Percentiles rank a stretch among this genome's conserved stretches.
Conservation (phyloP, 2,888 invertebrate genomes). For the Blera fallax region DNA sequence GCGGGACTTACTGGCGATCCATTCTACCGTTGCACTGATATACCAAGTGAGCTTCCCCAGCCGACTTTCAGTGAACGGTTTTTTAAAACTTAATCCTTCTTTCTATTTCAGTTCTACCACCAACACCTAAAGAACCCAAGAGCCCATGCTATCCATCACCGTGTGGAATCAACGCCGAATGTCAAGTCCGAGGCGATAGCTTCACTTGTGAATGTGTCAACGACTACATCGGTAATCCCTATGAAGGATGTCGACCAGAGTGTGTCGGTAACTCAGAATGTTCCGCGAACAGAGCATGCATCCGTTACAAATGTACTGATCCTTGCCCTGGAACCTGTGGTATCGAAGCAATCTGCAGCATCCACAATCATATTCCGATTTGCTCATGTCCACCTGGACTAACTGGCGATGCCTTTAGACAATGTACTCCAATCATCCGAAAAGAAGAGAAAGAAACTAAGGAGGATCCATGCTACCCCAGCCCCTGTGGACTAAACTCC, state of each 20-base stretch:
- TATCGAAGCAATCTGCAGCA: slow-evolving; percentile 89
- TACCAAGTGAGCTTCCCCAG: slow-evolving; percentile 76
- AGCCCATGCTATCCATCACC: slow-evolving; percentile 88
- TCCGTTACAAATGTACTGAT: slow-evolving; percentile 90
- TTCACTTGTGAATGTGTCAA: slow-evolving; percentile 85
- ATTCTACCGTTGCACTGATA: slow-evolving; percentile 85
- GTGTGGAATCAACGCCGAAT: slow-evolving; percentile 87
- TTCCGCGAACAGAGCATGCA: slow-evolving; percentile 90
- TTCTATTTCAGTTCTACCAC: slow-evolving; percentile 74
- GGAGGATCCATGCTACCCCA: slow-evolving; percentile 85
- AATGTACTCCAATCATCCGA: slow-evolving; percentile 80
- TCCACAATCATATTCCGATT: slow-evolving; percentile 87
- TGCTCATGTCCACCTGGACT: slow-evolving; percentile 86
- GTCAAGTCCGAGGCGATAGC: slow-evolving; percentile 83
- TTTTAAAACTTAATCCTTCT: neutral
- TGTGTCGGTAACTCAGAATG: slow-evolving; percentile 94
- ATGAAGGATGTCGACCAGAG: slow-evolving; percentile 90
- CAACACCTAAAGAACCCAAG: slow-evolving; percentile 76
- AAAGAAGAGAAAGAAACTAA: slow-evolving; percentile 75
- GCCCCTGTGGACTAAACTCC: slow-evolving; percentile 91
- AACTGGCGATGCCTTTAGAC: slow-evolving; percentile 86
- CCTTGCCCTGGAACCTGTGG: slow-evolving; percentile 93
- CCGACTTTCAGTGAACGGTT: neutral
- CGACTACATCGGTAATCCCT: slow-evolving; percentile 89
- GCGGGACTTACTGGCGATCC: slow-evolving; percentile 88